These are phyloP conservation scores for Pelusios castaneus DNA, from an alignment of 2,113 vertebrate species.

Conservation along the genomic window DNA sequence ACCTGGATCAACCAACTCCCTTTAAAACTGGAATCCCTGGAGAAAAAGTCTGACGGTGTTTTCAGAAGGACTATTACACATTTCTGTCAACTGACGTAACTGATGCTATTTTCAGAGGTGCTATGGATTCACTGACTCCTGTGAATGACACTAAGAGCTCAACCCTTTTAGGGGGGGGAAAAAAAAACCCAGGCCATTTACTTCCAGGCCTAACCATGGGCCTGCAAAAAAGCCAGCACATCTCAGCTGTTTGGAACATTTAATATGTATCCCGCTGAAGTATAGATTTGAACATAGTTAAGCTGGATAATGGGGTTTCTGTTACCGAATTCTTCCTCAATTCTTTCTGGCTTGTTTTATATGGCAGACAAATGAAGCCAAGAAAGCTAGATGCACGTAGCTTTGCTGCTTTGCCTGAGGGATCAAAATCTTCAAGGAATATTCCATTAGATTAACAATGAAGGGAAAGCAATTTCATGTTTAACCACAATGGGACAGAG, in stretches of 20 bases:
- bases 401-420: background rate
- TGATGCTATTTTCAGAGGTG: background rate
- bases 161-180: background rate
- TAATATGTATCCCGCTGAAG: background rate
- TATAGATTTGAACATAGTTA: background rate
- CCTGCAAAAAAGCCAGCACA: background rate
- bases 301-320: background rate
- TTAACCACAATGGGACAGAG: background rate
- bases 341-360: background rate
- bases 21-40: background rate
- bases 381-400: background rate
- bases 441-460: background rate
- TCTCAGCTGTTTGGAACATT: background rate
- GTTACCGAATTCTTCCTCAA: background rate
- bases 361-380: background rate
- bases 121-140: background rate
- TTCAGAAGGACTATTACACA: background rate
- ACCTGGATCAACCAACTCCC: background rate
- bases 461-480: background rate
- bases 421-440: background rate
- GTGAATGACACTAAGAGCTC: background rate
- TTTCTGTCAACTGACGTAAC: background rate
- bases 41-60: background rate
- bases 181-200: background rate
- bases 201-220: background rate